phyloP scores from a whole-genome alignment of 2,888 invertebrate genomes.

The Phortica okadai region DNA sequence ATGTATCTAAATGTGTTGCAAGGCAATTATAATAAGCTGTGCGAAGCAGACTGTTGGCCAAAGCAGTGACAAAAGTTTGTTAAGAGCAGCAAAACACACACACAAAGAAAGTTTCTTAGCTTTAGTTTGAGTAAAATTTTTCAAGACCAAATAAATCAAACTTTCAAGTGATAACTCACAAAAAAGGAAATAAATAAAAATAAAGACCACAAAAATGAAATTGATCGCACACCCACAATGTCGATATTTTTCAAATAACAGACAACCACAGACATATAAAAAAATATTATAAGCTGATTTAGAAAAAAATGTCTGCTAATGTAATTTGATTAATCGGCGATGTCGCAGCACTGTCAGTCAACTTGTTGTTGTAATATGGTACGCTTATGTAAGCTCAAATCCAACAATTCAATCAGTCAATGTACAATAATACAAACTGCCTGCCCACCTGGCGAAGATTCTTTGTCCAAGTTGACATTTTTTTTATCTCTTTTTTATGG shows the following conservation, averaged over 20 bases:
- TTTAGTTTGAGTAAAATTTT: neutral
- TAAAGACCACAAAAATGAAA: conserved; percentile 10
- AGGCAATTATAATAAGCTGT: neutral
- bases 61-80: too few relatives aligned
- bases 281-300: conserved; percentile 6
- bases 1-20: neutral
- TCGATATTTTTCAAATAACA: neutral
- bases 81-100: too few relatives aligned
- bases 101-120: neutral
- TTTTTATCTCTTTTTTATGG: neutral
- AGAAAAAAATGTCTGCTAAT: neutral
- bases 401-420: conserved; percentile 18
- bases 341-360: neutral
- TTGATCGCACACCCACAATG: conserved; percentile 19
- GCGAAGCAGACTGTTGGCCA: neutral
- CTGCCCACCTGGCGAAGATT: conserved; percentile 17
- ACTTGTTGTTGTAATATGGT: neutral
- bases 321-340: conserved; percentile 3
- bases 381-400: neutral
- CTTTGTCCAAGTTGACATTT: neutral
- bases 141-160: neutral
- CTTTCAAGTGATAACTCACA: neutral
- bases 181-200: neutral
- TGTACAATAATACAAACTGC: neutral
- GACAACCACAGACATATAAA: conserved; percentile 5